A percentile compares a stretch with the other conserved stretches of the same genome.
Evolutionary conservation across 2,113 vertebrate species (phyloP).

Genomic region (Apeltes quadracus): DNA sequence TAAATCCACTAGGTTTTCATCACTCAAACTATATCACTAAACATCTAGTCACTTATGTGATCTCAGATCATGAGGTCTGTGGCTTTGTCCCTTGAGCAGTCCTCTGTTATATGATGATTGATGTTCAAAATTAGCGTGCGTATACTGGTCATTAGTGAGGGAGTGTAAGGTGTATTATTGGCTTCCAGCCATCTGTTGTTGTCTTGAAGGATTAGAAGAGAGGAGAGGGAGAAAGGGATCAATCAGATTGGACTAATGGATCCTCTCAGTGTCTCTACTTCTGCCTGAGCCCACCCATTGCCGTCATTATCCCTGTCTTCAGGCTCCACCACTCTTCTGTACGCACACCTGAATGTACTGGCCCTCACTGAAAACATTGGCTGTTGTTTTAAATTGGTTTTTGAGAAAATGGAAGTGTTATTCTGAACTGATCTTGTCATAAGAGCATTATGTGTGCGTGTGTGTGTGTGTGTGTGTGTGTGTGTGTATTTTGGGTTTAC

Average conservation of each 20-base stretch:
- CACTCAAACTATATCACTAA: neutral
- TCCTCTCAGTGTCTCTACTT: constrained; percentile 53
- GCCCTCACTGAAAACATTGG: neutral
- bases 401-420: constrained; percentile 24
- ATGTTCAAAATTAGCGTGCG: neutral
- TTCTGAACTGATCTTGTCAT: constrained; percentile 41
- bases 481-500: neutral
- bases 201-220: constrained; percentile 61
- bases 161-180: constrained; percentile 55
- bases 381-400: constrained; percentile 18
- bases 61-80: neutral
- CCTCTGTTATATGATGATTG: neutral
- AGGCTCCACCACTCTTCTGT: constrained; percentile 41
- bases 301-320: constrained; percentile 45
- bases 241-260: constrained; percentile 66
- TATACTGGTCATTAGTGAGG: constrained; percentile 19
- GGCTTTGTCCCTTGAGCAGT: neutral
- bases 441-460: constrained; percentile 45
- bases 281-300: constrained; percentile 27
- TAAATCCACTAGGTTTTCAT: neutral
- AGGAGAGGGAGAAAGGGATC: constrained; percentile 66
- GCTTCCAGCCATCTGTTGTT: constrained; percentile 69
- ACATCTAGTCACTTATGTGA: neutral
- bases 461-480: neutral
- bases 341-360: neutral